Percentiles rank a stretch among this genome's conserved stretches.
Conservation (phyloP, 30 jellyfish, hydroid and myxozoan genomes). For the Phacellophora camtschatica region DNA sequence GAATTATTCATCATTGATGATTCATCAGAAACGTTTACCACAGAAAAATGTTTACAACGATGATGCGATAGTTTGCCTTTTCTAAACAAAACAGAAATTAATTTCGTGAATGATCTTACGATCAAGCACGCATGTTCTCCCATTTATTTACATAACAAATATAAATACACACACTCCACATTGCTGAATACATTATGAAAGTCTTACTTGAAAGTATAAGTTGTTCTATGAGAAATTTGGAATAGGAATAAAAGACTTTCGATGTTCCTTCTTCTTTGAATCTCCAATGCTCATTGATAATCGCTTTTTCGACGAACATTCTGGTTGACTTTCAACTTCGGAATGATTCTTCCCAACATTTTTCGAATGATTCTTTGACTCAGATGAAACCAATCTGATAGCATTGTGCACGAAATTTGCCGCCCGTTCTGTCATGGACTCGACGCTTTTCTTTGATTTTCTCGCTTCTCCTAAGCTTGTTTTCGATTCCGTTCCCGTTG, state of each 20-base stretch:
- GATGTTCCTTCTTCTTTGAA: background rate
- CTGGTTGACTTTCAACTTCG: slow-evolving; percentile 4
- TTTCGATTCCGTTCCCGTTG: background rate
- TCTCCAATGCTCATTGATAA: background rate
- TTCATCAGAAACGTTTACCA: too few species aligned
- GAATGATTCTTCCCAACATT: background rate
- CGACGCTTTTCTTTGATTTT: slow-evolving; percentile 8
- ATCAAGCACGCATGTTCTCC: too few species aligned
- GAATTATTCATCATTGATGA: too few species aligned
- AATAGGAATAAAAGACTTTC: slow-evolving; percentile 35
- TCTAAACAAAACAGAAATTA: too few species aligned
- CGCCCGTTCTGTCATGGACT: slow-evolving; percentile 28
- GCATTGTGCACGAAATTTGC: slow-evolving; percentile 67
- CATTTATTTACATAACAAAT: too few species aligned
- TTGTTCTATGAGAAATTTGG: slow-evolving; percentile 6
- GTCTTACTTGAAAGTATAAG: background rate
- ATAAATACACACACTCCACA: too few species aligned
- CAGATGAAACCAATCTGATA: slow-evolving; percentile 17
- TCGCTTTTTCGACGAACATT: background rate
- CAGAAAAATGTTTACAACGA: too few species aligned
- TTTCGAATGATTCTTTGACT: background rate
- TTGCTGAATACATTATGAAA: too few species aligned
- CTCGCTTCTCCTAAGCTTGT: background rate
- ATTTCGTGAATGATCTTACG: too few species aligned
- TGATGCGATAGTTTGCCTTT: too few species aligned